These are phyloP conservation scores for Columba livia DNA, from an alignment of 2,113 vertebrate genomes.

Conservation along the genomic window DNA sequence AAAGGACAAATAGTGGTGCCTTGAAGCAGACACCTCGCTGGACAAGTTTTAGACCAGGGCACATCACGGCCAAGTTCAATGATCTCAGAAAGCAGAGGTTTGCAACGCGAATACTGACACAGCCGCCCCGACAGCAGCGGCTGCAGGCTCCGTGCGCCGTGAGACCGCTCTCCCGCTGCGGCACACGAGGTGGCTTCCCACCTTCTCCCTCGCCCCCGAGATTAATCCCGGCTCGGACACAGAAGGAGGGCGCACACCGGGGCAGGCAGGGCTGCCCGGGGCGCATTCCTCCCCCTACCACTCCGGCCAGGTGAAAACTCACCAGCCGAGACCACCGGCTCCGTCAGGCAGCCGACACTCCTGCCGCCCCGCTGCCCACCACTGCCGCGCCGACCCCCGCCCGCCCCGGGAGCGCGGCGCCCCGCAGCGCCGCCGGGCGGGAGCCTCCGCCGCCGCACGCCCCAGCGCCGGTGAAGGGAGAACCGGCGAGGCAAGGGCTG, in stretches of 20 bases:
- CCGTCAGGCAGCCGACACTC: slow-evolving; percentile 3
- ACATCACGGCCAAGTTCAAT: slow-evolving; percentile 40
- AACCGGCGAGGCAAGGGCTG: neutral
- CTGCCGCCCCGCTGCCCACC: neutral
- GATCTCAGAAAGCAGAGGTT: neutral
- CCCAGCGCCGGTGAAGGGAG: neutral
- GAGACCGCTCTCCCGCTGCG: neutral
- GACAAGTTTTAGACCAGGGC: slow-evolving; percentile 68
- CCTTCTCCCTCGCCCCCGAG: neutral
- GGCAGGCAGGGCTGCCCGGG: neutral
- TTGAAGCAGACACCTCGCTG: neutral
- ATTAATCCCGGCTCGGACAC: neutral
- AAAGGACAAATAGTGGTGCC: neutral
- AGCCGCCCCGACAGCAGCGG: neutral
- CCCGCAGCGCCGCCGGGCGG: neutral
- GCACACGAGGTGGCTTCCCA: neutral
- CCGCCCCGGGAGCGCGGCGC: neutral
- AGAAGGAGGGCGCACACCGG: neutral
- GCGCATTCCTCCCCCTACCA: neutral
- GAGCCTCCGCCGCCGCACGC: neutral
- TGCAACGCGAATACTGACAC: neutral
- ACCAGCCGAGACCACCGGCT: neutral
- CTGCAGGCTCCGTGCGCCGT: neutral
- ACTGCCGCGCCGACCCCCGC: neutral
- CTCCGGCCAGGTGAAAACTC: neutral